Evolutionary conservation across 2,113 vertebrate genomes (phyloP), one percentile per base, ranked within the genome.

Genomic region (Gobiocypris rarus): DNA sequence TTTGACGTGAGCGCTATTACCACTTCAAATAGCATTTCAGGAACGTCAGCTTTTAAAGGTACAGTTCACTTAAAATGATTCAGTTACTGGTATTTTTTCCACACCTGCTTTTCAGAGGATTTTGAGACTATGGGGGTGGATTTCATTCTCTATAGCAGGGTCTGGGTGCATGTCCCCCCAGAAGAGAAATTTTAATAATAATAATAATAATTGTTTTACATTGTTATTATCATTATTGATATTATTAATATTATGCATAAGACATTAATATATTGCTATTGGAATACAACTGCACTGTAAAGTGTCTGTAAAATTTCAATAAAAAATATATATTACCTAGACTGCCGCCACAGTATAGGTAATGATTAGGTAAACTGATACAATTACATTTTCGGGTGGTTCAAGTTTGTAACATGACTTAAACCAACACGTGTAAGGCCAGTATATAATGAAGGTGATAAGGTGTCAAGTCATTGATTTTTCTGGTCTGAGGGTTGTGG

Each of bases 381-480:
- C 14, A 15, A 50, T 50, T 5, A 50, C 4, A 50, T 50, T 50
- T 50, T 50, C 15, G 14, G 14, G 63, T 38, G 9, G 5, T 34
- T 4, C 50, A 38, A 14, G 75, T 34, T 61, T 63, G 24, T 26
- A 17, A 28, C 5, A 6, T 79, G n/a, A 79, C 22, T 24, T 59
- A 34, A n/a, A 54, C 28, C 22, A n/a, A 15, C 41, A 14, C 13
- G 3, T 79, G n/a, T 28, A 45, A 17, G 24, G 56, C 7, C 56
- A 24, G 22, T 61, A 61, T 43, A 26, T 43, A 61, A 78, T 78
- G 14, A 28, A 79, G 58, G 76, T 28, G 38, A 28, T 45, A 28
- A 61, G 14, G 56, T 80, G 59, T 80, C 77, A 65, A 63, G 43
- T 22, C 15, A 80, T 80, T 80, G 59, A 65, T 80, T 79, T 77